phyloP scores from a whole-genome alignment of 2,888 invertebrate genomes.

The Autographa gamma region DNA sequence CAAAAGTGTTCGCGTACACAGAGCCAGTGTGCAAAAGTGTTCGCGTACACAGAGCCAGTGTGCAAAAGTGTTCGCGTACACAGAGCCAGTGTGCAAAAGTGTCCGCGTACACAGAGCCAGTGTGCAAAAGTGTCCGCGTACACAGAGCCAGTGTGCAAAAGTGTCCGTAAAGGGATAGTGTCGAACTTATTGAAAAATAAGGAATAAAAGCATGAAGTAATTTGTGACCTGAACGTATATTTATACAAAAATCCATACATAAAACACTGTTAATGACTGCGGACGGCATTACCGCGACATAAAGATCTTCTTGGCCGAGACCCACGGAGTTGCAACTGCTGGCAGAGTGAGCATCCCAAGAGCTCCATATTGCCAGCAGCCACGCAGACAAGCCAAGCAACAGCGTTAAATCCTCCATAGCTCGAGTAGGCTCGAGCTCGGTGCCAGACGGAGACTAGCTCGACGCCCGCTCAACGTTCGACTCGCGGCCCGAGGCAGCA shows the following conservation, averaged over 20 bases:
- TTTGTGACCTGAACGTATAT: slow-evolving; percentile 65
- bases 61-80: too few species aligned
- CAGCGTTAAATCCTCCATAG: slow-evolving; percentile 46
- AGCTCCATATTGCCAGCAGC: slow-evolving; percentile 23
- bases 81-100: too few species aligned
- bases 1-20: too few species aligned
- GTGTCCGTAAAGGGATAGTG: too few species aligned
- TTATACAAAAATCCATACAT: slow-evolving; percentile 65
- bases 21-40: too few species aligned
- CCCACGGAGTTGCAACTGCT: slow-evolving; percentile 24
- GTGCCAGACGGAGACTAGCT: slow-evolving; percentile 42
- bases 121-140: too few species aligned
- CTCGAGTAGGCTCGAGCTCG: slow-evolving; percentile 43
- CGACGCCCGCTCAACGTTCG: slow-evolving; percentile 40
- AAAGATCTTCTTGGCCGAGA: slow-evolving; percentile 28
- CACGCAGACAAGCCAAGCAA: slow-evolving; percentile 16
- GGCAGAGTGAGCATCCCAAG: slow-evolving; percentile 23
- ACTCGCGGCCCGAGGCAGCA: slow-evolving; percentile 44
- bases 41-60: too few species aligned
- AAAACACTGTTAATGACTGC: slow-evolving; percentile 51
- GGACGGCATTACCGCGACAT: slow-evolving; percentile 47
- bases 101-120: too few species aligned
- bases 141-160: too few species aligned
- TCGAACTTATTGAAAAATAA: too few species aligned
- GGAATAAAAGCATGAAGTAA: slow-evolving; percentile 10